Evolutionary conservation across 2,797 vertebrate genomes (phyloP).

Genomic region (Cirrhinus mrigala): DNA sequence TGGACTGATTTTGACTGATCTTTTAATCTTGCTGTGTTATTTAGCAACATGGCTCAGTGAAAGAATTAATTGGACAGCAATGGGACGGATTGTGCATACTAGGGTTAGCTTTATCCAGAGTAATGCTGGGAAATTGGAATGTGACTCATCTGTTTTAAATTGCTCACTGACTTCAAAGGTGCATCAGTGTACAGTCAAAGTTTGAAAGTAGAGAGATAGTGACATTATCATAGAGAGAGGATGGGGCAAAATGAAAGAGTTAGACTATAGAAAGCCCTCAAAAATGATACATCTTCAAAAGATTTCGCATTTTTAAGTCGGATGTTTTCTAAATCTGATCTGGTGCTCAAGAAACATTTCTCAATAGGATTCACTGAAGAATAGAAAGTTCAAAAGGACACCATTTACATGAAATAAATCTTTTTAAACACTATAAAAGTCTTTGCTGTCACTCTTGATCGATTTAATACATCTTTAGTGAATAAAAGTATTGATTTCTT

Average conservation of each 20-base stretch:
- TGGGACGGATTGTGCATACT: slow-evolving; percentile 51
- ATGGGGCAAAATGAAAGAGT: slow-evolving; percentile 37
- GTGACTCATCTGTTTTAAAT: slow-evolving; percentile 61
- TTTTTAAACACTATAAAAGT: background rate
- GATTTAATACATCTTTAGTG: background rate
- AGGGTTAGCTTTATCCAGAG: slow-evolving; percentile 52
- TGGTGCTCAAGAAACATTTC: background rate
- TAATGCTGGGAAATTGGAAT: slow-evolving; percentile 55
- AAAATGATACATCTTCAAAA: slow-evolving; percentile 26
- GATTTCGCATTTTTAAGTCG: slow-evolving; percentile 40
- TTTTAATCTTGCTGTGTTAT: slow-evolving; percentile 60
- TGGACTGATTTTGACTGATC: slow-evolving; percentile 55
- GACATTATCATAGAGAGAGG: slow-evolving; percentile 38
- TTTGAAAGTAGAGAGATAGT: slow-evolving; percentile 42
- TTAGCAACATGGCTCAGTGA: slow-evolving; percentile 57
- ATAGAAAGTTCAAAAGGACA: background rate
- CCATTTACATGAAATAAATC: background rate
- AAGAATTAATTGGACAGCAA: slow-evolving; percentile 62
- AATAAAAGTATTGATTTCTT: background rate
- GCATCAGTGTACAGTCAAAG: slow-evolving; percentile 44
- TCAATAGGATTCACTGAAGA: background rate
- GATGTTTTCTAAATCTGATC: background rate
- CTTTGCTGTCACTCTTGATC: background rate
- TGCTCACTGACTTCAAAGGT: slow-evolving; percentile 59
- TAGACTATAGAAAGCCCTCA: slow-evolving; percentile 56